Conservation (phyloP, 2,113 vertebrate genomes). For the Taurulus bubalis region DNA sequence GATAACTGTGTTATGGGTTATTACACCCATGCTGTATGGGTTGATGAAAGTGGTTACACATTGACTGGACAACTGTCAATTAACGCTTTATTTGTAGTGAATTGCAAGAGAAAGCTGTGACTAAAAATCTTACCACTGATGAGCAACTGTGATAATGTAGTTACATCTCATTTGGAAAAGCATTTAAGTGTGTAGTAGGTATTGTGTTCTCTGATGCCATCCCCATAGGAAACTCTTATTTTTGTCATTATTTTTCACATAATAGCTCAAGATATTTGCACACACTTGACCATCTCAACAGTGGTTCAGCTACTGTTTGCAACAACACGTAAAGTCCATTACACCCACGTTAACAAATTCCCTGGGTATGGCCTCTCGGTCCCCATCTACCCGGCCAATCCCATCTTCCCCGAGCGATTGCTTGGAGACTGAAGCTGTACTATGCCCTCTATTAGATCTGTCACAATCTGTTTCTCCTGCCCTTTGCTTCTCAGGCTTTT, state of each 20-base stretch:
- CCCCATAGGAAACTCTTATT: neutral
- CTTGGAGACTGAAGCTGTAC: conserved; percentile 18
- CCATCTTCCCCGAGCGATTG: conserved; percentile 39
- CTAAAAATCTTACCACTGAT: neutral
- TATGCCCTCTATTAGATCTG: conserved; percentile 51
- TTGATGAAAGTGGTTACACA: conserved; percentile 30
- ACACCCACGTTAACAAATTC: conserved; percentile 47
- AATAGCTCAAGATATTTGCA: conserved; percentile 11
- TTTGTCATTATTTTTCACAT: neutral
- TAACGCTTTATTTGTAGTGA: conserved; percentile 14
- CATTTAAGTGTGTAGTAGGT: neutral
- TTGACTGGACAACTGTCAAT: conserved; percentile 19
- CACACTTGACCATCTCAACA: conserved; percentile 15
- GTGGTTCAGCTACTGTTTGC: conserved; percentile 26
- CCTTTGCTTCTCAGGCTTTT: conserved; percentile 60
- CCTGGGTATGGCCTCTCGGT: conserved; percentile 23
- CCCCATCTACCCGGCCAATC: conserved; percentile 17
- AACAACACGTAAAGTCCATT: conserved; percentile 58
- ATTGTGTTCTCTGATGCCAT: neutral
- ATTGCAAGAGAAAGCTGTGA: neutral
- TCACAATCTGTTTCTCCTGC: conserved; percentile 41
- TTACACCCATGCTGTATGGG: neutral
- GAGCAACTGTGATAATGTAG: conserved; percentile 3
- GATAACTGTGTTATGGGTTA: conserved; percentile 34
- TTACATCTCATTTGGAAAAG: neutral